Evolutionary conservation across 2,888 invertebrate genomes (phyloP), one percentile per base, ranked within the genome.

Genomic region (Pterostichus madidus): DNA sequence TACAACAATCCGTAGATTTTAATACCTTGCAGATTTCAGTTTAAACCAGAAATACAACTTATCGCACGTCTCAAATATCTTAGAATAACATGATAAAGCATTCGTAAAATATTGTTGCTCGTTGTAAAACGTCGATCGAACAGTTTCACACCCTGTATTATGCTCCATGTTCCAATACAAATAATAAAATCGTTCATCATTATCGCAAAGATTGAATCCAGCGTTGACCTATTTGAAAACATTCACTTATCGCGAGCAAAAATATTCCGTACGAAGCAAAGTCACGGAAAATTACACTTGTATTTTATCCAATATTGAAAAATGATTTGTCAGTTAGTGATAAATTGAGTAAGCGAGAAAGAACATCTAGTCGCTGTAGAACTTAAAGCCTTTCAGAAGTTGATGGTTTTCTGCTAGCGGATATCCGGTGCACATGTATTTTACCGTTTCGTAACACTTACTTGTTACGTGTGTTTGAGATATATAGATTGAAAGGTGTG

Each of bases 261-360:
- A 64, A 35, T 64, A 64, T 78, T 78, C 44, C 11, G 78, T 46
- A 8, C 61, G 15, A 64, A 61, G 86, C 44, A 13, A 64, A 61
- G 86, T 85, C 85, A 84, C 85, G 86, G 85, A 85, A 86, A 87
- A 87, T 87, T 86, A 86, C 86, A 84, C 86, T 83, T 85, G 83
- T 86, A 86, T 86, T 86, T 82, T 86, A 79, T 85, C 84, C 85
- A 86, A 86, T 86, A 87, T 87, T 87, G 87, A 87, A 86, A 87
- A 87, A 87, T 87, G 86, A 87, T 87, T 87, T 87, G 86, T 87
- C 86, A 79, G 68, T 52, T 49, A 8, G 64, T 79, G 79, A 79
- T 79, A 79, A 79, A 79, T 79, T 35, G 78, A 59, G 15, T 53
- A 35, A 24, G 44, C 39, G 59, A 15, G 46, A 75, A 24, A 75